Evolutionary conservation across 2,113 vertebrate species (phyloP), one percentile per base, ranked within the genome.

Genomic region (Atrichornis clamosus): DNA sequence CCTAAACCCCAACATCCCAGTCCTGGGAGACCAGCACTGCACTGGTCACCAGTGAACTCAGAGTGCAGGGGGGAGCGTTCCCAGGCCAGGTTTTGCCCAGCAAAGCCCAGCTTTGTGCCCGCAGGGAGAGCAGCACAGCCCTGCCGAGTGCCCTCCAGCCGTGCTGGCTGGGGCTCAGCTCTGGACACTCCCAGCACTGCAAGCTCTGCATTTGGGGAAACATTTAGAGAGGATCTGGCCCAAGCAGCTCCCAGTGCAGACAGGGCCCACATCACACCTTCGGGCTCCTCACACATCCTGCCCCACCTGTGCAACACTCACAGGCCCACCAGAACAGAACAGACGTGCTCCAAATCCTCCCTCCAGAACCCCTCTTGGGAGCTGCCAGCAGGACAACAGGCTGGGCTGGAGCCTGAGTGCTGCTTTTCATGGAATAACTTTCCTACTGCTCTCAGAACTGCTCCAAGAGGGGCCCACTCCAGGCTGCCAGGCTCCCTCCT

Each of bases 21-120:
- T 3, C 59, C 79, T 5, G 41, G 49, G 42, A 16, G 11, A 32
- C 5, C 4, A 63, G 52, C 17, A 3, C 58, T 11, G 1, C 19
- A 0, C 55, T n/a, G 79, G 3, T 5, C 11, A 24, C 8, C 53
- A 33, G 80, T 10, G 1, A 1, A 4, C 35, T 49, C 49, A 2
- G 7, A 2, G 60, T 0, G 1, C 35, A 58, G 59, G 44, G 2
- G 0, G 23, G 30, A 79, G 8, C 1, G 0, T 14, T 14, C 4
- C 15, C 44, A 67, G 83, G 62, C 9, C 72, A 26, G 62, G 30
- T 11, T 16, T 0, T 12, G 60, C 59, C 81, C 68, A 35, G 52
- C 39, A 16, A 8, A 35, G 49, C 26, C 3, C 30, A 4, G 37
- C 3, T 19, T 28, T 24, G 32, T 56, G 84, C 72, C 72, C 46